phyloP scores from a whole-genome alignment of 2,113 vertebrate species.

The Murina feae region DNA sequence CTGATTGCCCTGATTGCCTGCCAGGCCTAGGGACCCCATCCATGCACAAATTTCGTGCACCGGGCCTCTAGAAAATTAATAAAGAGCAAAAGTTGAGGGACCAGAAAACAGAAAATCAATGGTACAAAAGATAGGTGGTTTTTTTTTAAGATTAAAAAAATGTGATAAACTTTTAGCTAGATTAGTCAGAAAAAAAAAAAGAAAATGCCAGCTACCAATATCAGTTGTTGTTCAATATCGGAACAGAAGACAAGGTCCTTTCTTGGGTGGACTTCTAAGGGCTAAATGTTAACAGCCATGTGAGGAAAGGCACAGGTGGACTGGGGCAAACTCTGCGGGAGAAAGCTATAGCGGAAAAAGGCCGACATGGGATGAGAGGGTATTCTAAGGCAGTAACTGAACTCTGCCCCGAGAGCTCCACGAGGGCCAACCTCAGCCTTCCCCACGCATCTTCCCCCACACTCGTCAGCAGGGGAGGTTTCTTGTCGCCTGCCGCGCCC shows the following conservation, averaged over 20 bases:
- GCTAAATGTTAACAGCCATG: not conserved
- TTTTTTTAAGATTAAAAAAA: not conserved
- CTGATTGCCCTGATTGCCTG: no score
- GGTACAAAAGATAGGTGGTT: not conserved
- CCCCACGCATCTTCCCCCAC: rapidly evolving
- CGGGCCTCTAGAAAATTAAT: no score
- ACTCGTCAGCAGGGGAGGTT: rapidly evolving
- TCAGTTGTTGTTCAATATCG: not conserved
- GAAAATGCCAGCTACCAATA: not conserved
- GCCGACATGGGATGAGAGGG: not conserved
- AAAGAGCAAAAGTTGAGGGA: not conserved
- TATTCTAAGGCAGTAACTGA: rapidly evolving
- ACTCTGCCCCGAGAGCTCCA: rapidly evolving
- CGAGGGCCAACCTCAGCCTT: rapidly evolving
- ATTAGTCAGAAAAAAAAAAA: not conserved
- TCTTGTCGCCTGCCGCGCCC: no score
- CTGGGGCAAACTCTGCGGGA: not conserved
- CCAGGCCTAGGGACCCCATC: no score
- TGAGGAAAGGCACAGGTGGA: not conserved
- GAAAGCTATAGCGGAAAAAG: not conserved
- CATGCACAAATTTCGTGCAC: no score
- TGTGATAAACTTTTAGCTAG: not conserved
- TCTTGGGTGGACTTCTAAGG: not conserved
- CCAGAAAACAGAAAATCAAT: not conserved
- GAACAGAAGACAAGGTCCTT: not conserved